A percentile compares a stretch with the other conserved stretches of the same genome.
phyloP scores from a whole-genome alignment of 2,888 invertebrate genomes.

The Trachelus tabidus region DNA sequence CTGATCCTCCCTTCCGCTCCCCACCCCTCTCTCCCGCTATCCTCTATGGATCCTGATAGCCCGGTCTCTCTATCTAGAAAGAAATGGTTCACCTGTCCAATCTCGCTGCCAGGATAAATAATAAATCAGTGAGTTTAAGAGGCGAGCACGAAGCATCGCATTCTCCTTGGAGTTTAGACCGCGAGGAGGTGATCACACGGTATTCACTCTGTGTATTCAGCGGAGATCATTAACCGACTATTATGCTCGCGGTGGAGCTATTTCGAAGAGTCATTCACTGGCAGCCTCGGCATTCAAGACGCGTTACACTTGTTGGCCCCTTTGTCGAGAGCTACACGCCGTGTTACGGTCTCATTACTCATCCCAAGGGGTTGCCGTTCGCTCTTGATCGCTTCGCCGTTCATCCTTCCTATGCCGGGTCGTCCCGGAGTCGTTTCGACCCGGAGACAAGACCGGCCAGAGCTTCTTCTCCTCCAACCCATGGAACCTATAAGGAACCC shows the following conservation, averaged over 20 bases:
- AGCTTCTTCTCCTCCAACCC: too few species aligned
- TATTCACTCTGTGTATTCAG: constrained; percentile 44
- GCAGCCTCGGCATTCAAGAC: constrained; percentile 33
- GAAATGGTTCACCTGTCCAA: constrained; percentile 48
- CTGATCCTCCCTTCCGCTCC: too few species aligned
- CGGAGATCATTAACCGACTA: constrained; percentile 48
- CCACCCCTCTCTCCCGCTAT: too few species aligned
- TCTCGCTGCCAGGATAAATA: constrained; percentile 34
- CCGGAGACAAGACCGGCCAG: too few species aligned
- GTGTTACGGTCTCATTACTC: constrained; percentile 39
- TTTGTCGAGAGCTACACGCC: constrained; percentile 37
- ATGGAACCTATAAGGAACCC: too few species aligned
- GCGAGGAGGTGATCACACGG: constrained; percentile 22
- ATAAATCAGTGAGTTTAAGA: constrained; percentile 50
- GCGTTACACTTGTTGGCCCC: constrained; percentile 45
- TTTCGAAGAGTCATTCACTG: constrained; percentile 34
- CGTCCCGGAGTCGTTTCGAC: too few species aligned
- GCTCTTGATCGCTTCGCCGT: too few species aligned
- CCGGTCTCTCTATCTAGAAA: constrained; percentile 12
- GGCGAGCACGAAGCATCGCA: background rate
- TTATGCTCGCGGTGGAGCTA: constrained; percentile 32
- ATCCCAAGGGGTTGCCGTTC: constrained; percentile 29
- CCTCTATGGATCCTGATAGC: constrained; percentile 8
- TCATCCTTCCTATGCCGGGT: too few species aligned
- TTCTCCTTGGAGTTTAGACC: constrained; percentile 2